phyloP scores from a whole-genome alignment of 2,797 vertebrate species.

The Poeciliopsis gracilis region DNA sequence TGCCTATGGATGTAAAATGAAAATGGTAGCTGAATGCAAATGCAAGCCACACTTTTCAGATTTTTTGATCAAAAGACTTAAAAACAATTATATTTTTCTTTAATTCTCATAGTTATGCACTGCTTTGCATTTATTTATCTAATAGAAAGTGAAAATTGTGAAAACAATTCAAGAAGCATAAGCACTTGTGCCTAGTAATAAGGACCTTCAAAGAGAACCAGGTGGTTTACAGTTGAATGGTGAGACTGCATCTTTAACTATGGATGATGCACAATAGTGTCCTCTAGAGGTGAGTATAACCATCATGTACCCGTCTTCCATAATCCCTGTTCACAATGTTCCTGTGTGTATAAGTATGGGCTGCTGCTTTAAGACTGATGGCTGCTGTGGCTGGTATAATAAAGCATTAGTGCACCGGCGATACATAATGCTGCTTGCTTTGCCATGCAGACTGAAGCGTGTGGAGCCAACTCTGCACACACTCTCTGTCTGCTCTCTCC shows the following conservation, averaged over 20 bases:
- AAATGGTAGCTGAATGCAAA: neutral
- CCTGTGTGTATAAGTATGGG: constrained; percentile 38
- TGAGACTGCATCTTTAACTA: constrained; percentile 62
- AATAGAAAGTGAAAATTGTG: neutral
- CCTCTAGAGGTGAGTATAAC: constrained; percentile 83
- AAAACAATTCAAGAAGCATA: neutral
- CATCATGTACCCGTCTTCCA: constrained; percentile 38
- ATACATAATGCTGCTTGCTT: constrained; percentile 4
- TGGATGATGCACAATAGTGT: constrained; percentile 83
- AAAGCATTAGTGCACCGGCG: constrained; percentile 34
- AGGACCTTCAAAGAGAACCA: constrained; percentile 55
- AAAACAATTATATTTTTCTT: neutral
- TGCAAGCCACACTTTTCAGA: constrained; percentile 4
- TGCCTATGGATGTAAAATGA: neutral
- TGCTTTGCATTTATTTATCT: neutral
- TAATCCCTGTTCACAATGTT: constrained; percentile 23
- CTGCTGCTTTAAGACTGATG: constrained; percentile 31
- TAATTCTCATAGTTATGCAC: neutral
- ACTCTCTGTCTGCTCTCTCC: constrained; percentile 3
- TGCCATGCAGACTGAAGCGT: constrained; percentile 24
- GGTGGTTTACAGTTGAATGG: constrained; percentile 72
- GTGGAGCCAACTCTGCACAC: constrained; percentile 21
- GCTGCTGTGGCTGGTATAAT: constrained; percentile 37
- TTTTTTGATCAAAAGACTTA: neutral
- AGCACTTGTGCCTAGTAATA: neutral